Evolutionary conservation across 2,888 invertebrate species (phyloP), one percentile per base, ranked within the genome.

Genomic region (Scrobipalpa costella): DNA sequence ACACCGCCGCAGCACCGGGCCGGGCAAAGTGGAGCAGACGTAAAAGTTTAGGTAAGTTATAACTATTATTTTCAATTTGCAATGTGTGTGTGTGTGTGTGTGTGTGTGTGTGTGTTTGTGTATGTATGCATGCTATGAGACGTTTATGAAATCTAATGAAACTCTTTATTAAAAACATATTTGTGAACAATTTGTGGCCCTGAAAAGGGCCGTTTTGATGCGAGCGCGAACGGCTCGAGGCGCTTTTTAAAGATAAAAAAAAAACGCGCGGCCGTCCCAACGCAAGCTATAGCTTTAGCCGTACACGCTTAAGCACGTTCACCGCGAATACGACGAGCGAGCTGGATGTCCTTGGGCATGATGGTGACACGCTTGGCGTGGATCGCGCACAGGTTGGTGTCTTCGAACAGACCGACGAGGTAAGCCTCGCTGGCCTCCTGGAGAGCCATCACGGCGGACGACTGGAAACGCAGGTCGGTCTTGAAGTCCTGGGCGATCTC

Each of bases 341-440:
- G 93, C 90, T 98, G 98, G 81, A 98, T 98, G 86, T 98, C 98
- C 92, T 98, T 98, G 76, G 98, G 98, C 98, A 98, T 98, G 90
- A 98, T 98, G 71, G 98, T 98, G 64, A 98, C 98, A 79, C 98
- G 95, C 92, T 98, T 98, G 77, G 98, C 98, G 17, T 19, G 49
- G 5, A 49, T 19, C n/a, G 49, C 49, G 17, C 49, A 49, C 49
- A 49, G 8, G 17, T 98, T 98, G 73, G 98, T 98, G 92, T 98
- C 98, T 93, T 98, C 98, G 90, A 98, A 98, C 65, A 98, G 93
- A 72, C 98, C 98, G 64, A 98, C 98, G 72, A 98, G 92, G 86
- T 97, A 97, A n/a, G 97, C 97, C 88, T 95, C 88, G 72, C 93
- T 90, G 0, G 93, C 92, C 69, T 93, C 93, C 71, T 95, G 94